These are phyloP conservation scores for Bembecia ichneumoniformis DNA, from an alignment of 2,888 invertebrate genomes.

Conservation along the genomic window DNA sequence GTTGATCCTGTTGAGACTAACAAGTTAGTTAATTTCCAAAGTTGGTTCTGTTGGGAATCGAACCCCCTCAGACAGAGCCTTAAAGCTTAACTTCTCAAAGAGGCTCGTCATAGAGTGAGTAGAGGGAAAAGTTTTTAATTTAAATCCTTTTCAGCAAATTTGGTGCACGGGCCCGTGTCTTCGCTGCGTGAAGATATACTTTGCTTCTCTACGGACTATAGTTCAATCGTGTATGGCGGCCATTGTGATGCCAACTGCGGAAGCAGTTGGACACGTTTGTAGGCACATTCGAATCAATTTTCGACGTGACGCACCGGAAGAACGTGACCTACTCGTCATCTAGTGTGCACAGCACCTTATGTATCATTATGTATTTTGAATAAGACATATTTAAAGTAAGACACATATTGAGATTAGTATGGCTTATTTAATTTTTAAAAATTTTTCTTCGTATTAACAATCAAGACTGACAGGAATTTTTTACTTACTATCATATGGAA, in stretches of 20 bases:
- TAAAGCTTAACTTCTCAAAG: neutral
- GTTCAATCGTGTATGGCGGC: slow-evolving; percentile 73
- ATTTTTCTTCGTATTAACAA: too few species aligned
- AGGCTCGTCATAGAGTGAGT: too few species aligned
- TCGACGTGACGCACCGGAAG: slow-evolving; percentile 69
- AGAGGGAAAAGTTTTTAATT: too few species aligned
- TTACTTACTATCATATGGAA: too few species aligned
- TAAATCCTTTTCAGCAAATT: slow-evolving; percentile 76
- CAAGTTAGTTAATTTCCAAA: too few species aligned
- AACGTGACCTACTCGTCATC: slow-evolving; percentile 45
- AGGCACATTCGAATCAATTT: slow-evolving; percentile 73
- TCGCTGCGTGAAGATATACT: slow-evolving; percentile 77
- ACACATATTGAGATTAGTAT: neutral
- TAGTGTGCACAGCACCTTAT: slow-evolving; percentile 16
- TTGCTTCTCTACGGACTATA: slow-evolving; percentile 73
- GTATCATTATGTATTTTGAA: neutral
- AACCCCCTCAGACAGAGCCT: too few species aligned
- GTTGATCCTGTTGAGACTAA: too few species aligned
- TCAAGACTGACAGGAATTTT: too few species aligned
- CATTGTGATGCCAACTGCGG: slow-evolving; percentile 74
- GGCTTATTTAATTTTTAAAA: too few species aligned
- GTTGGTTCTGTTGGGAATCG: too few species aligned
- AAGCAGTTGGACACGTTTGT: slow-evolving; percentile 74
- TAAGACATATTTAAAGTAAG: neutral
- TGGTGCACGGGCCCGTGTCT: slow-evolving; percentile 81